These are phyloP conservation scores for Plectrocnemia conspersa DNA, from an alignment of 1,140 invertebrate species.

Conservation along the genomic window DNA sequence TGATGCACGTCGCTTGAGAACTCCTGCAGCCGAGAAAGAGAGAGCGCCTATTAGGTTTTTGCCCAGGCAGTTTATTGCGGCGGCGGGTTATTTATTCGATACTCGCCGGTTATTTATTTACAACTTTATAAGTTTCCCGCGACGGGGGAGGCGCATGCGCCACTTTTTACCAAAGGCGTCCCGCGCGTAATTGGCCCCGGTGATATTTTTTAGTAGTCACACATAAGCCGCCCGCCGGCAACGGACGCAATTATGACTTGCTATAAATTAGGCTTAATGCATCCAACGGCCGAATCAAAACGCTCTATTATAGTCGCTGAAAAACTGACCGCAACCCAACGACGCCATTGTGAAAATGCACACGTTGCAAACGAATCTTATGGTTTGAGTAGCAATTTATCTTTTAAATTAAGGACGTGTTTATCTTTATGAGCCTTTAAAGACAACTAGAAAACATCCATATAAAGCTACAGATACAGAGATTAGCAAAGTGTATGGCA, in stretches of 20 bases:
- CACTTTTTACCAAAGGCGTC: slow-evolving; percentile 21
- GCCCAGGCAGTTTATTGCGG: slow-evolving; percentile 28
- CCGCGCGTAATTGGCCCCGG: slow-evolving; percentile 11
- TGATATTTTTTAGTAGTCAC: neutral
- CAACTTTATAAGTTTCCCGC: slow-evolving; percentile 30
- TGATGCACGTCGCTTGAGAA: neutral
- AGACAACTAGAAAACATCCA: too few relatives aligned
- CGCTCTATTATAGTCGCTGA: too few relatives aligned
- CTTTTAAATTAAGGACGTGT: too few relatives aligned
- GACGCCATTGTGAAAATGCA: too few relatives aligned
- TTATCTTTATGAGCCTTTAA: too few relatives aligned
- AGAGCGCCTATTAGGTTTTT: slow-evolving; percentile 10
- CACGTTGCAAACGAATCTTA: too few relatives aligned
- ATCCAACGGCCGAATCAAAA: too few relatives aligned
- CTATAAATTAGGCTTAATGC: slow-evolving; percentile 13
- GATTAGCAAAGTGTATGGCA: too few relatives aligned
- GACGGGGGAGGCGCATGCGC: slow-evolving; percentile 17
- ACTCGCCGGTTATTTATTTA: slow-evolving; percentile 31
- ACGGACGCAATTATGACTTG: slow-evolving; percentile 9
- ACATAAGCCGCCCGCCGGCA: slow-evolving; percentile 2
- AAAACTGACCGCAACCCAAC: too few relatives aligned
- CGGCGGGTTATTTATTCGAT: slow-evolving; percentile 29
- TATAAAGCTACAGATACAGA: too few relatives aligned
- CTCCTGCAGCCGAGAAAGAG: neutral
- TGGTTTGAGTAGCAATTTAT: too few relatives aligned